Evolutionary conservation across 2,113 vertebrate species (phyloP).

Genomic region (Rhinoderma darwinii): DNA sequence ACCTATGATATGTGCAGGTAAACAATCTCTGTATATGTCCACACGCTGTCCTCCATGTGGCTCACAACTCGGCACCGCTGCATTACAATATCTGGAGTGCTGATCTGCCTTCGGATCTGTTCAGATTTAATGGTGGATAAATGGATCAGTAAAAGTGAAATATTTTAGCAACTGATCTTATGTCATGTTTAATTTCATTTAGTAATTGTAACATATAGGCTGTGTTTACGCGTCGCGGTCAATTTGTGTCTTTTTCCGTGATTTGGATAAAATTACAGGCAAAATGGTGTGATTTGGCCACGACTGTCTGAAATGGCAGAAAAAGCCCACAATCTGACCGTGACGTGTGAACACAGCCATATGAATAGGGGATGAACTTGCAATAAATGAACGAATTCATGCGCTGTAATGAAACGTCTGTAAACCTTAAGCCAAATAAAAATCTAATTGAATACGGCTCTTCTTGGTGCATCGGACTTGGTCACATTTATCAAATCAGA

Average conservation of each 20-base stretch:
- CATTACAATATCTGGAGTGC: neutral
- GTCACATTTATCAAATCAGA: neutral
- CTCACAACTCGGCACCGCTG: no score
- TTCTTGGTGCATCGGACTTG: neutral
- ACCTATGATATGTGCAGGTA: no score
- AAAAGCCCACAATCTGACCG: no score
- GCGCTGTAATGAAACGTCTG: neutral
- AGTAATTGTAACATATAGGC: neutral
- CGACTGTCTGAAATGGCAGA: no score
- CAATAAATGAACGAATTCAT: neutral
- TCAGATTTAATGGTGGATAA: neutral
- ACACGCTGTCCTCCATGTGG: no score
- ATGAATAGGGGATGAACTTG: neutral
- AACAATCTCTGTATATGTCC: no score
- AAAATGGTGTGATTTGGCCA: no score
- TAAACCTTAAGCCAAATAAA: neutral
- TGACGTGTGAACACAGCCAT: no score
- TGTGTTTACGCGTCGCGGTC: no score
- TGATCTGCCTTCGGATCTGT: neutral
- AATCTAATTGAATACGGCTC: no score
- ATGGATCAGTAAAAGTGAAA: neutral
- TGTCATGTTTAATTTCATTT: neutral
- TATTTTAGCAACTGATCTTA: neutral
- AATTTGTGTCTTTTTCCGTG: no score
- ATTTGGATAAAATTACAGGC: no score